Evolutionary conservation across 2,797 vertebrate species (phyloP).

Genomic region (Garrulus glandarius): DNA sequence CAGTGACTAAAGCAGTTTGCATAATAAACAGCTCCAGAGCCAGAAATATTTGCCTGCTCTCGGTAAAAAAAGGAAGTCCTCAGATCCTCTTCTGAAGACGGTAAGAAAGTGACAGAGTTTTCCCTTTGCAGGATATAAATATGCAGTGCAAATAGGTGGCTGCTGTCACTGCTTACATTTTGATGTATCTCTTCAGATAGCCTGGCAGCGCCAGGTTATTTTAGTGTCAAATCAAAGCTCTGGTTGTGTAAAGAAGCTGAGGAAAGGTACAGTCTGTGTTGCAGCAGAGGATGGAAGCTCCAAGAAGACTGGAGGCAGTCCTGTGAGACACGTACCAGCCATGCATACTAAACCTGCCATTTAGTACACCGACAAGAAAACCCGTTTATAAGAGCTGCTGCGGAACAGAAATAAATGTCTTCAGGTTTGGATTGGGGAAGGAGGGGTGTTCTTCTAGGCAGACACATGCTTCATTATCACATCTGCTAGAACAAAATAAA

Average conservation of each 20-base stretch:
- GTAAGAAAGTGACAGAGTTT: slow-evolving; percentile 49
- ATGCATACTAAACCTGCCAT: slow-evolving; percentile 39
- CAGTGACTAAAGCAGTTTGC: slow-evolving; percentile 49
- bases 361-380: neutral
- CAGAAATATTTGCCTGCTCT: slow-evolving; percentile 55
- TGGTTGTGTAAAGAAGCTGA: slow-evolving; percentile 32
- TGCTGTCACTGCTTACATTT: slow-evolving; percentile 50
- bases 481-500: neutral
- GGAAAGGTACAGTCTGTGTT: slow-evolving; percentile 52
- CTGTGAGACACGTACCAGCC: slow-evolving; percentile 42
- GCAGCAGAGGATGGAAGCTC: slow-evolving; percentile 48
- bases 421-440: neutral
- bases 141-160: slow-evolving; percentile 58
- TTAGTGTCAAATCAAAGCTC: slow-evolving; percentile 62
- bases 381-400: neutral
- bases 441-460: neutral
- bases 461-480: neutral
- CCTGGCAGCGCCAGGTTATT: slow-evolving; percentile 55
- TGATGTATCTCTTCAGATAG: slow-evolving; percentile 56
- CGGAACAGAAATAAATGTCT: neutral
- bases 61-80: slow-evolving; percentile 59
- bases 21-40: slow-evolving; percentile 55
- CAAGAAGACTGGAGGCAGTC: slow-evolving; percentile 44
- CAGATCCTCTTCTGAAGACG: slow-evolving; percentile 58
- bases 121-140: slow-evolving; percentile 54